These are phyloP conservation scores for Turritopsis dohrnii DNA, from an alignment of 30 jellyfish, hydroid and myxozoan species.

Conservation along the genomic window DNA sequence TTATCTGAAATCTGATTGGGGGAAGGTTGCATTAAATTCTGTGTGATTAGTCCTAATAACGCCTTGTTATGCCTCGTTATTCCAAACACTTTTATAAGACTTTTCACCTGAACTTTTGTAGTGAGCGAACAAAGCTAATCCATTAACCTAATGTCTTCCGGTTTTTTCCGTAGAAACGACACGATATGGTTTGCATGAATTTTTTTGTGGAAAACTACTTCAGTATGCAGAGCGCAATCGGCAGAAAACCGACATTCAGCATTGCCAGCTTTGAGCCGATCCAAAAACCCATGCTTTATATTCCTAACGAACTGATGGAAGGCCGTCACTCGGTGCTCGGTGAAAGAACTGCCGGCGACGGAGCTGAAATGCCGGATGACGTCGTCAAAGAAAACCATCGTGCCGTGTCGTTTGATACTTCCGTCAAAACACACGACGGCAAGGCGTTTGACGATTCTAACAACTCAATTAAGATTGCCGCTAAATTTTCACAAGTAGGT, in stretches of 20 bases:
- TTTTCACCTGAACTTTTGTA: background rate
- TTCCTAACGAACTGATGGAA: slow-evolving; percentile 5
- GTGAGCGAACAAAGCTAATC: background rate
- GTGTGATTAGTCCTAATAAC: too few species aligned
- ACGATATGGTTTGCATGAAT: slow-evolving; percentile 41
- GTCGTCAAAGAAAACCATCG: background rate
- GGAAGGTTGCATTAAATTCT: too few species aligned
- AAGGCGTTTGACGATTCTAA: slow-evolving; percentile 19
- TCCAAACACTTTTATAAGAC: background rate
- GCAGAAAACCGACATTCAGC: background rate
- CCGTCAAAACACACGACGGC: slow-evolving; percentile 7
- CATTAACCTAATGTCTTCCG: background rate
- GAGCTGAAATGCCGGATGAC: slow-evolving; percentile 37
- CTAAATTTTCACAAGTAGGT: slow-evolving; percentile 38
- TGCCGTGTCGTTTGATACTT: background rate
- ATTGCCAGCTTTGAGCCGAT: slow-evolving; percentile 27
- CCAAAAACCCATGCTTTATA: slow-evolving; percentile 48
- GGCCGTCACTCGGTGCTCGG: slow-evolving; percentile 38
- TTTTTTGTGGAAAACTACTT: slow-evolving; percentile 30
- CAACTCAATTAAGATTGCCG: slow-evolving; percentile 33
- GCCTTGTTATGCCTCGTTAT: too few species aligned
- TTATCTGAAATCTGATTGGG: too few species aligned
- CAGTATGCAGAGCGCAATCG: background rate
- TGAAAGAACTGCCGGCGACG: slow-evolving; percentile 70
- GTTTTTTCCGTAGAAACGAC: slow-evolving; percentile 26